phyloP scores from a whole-genome alignment of 2,888 invertebrate genomes.

The Aphrophora alni region DNA sequence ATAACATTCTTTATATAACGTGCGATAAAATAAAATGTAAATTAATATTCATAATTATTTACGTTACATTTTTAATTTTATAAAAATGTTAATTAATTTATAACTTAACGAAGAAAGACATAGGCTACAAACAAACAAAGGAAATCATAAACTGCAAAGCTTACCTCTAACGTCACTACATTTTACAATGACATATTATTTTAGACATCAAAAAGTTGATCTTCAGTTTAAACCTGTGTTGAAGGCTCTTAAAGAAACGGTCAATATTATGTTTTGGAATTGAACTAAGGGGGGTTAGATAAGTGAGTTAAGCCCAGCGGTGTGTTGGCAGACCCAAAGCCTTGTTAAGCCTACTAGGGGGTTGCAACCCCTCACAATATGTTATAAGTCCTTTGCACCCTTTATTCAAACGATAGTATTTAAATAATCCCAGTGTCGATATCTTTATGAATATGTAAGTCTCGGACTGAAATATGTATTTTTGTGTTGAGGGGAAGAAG shows the following conservation, averaged over 20 bases:
- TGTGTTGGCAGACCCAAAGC: background rate
- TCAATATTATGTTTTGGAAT: background rate
- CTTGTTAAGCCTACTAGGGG: slow-evolving; percentile 3
- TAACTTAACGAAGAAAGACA: no score
- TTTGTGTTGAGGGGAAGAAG: background rate
- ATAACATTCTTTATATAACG: no score
- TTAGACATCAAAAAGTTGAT: no score
- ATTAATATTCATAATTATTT: no score
- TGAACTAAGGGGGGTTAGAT: background rate
- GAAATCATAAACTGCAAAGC: no score
- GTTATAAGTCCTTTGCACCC: background rate
- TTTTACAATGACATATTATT: no score
- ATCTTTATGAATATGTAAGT: background rate
- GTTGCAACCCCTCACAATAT: background rate
- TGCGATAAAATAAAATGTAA: no score
- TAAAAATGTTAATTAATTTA: no score
- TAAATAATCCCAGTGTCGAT: background rate
- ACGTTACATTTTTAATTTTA: no score
- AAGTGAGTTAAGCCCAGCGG: background rate
- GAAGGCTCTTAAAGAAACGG: background rate
- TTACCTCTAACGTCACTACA: no score
- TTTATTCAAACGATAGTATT: background rate
- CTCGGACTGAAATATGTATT: background rate
- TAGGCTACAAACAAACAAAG: no score
- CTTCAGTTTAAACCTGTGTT: background rate